phyloP scores from a whole-genome alignment of 1,140 invertebrate genomes.

The Lepidurus packardi region DNA sequence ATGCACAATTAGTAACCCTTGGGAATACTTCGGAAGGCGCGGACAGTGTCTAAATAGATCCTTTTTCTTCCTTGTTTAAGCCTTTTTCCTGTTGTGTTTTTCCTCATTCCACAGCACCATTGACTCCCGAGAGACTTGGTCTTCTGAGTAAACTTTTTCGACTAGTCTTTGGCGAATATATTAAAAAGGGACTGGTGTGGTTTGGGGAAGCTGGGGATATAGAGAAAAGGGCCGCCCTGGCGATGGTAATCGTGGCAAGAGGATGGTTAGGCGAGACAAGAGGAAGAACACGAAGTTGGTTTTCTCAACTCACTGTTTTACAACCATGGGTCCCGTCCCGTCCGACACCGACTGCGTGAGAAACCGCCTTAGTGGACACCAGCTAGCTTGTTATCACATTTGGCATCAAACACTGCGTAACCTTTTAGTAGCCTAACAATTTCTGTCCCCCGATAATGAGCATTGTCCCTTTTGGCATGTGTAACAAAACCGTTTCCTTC shows the following conservation, averaged over 20 bases:
- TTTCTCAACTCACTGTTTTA: conserved; percentile 22
- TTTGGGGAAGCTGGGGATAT: background rate
- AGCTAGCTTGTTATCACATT: conserved; percentile 7
- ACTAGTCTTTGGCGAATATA: too few species aligned
- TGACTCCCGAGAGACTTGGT: too few species aligned
- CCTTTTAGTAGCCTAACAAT: conserved; percentile 15
- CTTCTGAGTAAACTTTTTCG: too few species aligned
- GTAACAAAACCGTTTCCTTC: too few species aligned
- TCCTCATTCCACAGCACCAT: too few species aligned
- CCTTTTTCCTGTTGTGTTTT: too few species aligned
- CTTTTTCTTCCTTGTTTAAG: too few species aligned
- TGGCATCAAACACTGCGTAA: conserved; percentile 14
- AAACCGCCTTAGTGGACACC: conserved; percentile 12
- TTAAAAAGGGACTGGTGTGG: too few species aligned
- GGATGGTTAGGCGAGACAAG: conserved; percentile 18
- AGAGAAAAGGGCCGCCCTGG: background rate
- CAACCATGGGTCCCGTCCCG: conserved; percentile 11
- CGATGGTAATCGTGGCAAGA: background rate
- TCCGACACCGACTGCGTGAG: conserved; percentile 20
- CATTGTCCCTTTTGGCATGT: background rate
- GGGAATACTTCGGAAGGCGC: too few species aligned
- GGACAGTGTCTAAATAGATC: too few species aligned
- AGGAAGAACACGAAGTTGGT: conserved; percentile 18
- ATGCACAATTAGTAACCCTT: too few species aligned
- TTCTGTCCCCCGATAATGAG: background rate